Conservation (phyloP, 2,888 invertebrate species). For the Thalpophila matura region DNA sequence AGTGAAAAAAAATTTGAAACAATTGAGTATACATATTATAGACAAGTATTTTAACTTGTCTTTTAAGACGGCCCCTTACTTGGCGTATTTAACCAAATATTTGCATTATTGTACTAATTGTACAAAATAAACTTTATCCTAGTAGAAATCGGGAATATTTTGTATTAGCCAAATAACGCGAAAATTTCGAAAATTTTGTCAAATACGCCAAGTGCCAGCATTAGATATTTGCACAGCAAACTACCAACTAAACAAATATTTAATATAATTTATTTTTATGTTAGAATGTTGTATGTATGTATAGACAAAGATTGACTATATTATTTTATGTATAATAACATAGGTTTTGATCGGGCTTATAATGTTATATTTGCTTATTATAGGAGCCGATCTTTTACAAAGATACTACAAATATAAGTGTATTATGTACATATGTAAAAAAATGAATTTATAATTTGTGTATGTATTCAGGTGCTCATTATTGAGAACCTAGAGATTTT, state of each 20-base stretch:
- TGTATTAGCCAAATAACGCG: too few species aligned
- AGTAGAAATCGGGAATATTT: too few species aligned
- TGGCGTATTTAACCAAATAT: too few species aligned
- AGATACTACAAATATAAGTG: conserved; percentile 10
- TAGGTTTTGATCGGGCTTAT: conserved; percentile 18
- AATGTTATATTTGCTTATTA: conserved; percentile 20
- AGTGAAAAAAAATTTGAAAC: too few species aligned
- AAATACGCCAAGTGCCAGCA: too few species aligned
- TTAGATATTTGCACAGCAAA: conserved; percentile 6
- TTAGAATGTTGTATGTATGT: conserved; percentile 7
- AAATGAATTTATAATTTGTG: conserved; percentile 26
- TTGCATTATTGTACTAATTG: too few species aligned
- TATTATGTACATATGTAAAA: conserved; percentile 40
- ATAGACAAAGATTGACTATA: conserved; percentile 11
- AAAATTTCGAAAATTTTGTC: too few species aligned
- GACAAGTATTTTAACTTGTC: background rate
- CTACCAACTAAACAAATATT: conserved; percentile 9
- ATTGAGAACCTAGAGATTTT: conserved; percentile 27
- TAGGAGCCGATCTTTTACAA: conserved; percentile 13
- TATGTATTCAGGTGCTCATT: conserved; percentile 31
- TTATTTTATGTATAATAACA: background rate
- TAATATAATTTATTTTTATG: conserved; percentile 28
- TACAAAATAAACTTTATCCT: too few species aligned
- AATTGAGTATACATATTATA: conserved; percentile 31
- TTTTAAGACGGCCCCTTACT: too few species aligned